These are phyloP conservation scores for Heliconius sara DNA, from an alignment of 2,888 invertebrate genomes.

Conservation along the genomic window DNA sequence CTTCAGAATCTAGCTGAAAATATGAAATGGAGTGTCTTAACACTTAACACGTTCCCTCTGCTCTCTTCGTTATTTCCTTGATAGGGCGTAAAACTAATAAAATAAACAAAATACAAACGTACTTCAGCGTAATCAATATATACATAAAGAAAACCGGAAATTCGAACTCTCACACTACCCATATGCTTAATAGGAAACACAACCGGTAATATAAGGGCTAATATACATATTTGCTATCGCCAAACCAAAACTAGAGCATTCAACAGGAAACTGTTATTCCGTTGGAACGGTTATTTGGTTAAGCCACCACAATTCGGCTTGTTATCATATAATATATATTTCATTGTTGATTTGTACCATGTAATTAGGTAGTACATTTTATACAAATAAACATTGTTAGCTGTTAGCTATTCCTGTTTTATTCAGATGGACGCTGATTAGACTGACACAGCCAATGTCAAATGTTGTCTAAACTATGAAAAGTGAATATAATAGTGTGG, in stretches of 20 bases:
- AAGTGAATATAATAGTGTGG: slow-evolving; percentile 40
- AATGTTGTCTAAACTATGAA: slow-evolving; percentile 32
- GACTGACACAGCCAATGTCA: slow-evolving; percentile 48
- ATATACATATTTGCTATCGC: not conserved
- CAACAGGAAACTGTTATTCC: slow-evolving; percentile 7
- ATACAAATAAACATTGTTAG: slow-evolving; percentile 32
- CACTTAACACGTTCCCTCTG: too few relatives aligned
- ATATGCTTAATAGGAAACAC: not conserved
- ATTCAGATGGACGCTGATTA: slow-evolving; percentile 55
- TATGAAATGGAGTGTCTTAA: too few relatives aligned
- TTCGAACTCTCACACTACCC: not conserved
- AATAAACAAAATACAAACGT: too few relatives aligned
- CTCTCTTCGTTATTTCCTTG: too few relatives aligned
- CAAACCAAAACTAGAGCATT: slow-evolving; percentile 4
- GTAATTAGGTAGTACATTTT: slow-evolving; percentile 37
- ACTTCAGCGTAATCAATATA: too few relatives aligned
- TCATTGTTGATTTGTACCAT: slow-evolving; percentile 35
- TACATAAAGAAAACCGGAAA: not conserved
- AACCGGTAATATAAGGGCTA: not conserved
- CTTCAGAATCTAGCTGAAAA: too few relatives aligned
- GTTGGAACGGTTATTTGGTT: slow-evolving; percentile 14
- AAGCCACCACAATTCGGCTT: slow-evolving; percentile 9
- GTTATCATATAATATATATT: slow-evolving; percentile 32
- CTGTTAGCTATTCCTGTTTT: slow-evolving; percentile 50
- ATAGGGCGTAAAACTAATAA: too few relatives aligned